phyloP scores from a whole-genome alignment of 2,888 invertebrate species.

The Leptinotarsa tumamoca region DNA sequence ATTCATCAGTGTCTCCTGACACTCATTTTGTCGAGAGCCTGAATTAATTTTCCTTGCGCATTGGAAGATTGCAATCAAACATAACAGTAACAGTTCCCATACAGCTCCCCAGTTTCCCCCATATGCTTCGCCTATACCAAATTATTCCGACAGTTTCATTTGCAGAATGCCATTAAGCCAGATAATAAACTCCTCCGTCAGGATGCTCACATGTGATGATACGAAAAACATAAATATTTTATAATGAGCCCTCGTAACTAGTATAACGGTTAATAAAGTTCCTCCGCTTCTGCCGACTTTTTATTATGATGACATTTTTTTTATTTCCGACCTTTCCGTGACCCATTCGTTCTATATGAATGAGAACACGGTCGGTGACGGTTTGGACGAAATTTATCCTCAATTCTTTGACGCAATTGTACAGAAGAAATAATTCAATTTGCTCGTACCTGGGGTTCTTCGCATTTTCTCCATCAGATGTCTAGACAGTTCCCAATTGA shows the following conservation, averaged over 20 bases:
- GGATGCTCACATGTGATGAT: slow-evolving; percentile 36
- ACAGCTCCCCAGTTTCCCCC: too few relatives aligned
- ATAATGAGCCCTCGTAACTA: slow-evolving; percentile 51
- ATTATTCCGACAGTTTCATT: slow-evolving; percentile 39
- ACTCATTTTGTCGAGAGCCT: too few relatives aligned
- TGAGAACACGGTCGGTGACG: neutral
- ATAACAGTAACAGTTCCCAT: too few relatives aligned
- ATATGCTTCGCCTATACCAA: too few relatives aligned
- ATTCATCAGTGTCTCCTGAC: too few relatives aligned
- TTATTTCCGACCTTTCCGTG: slow-evolving; percentile 39
- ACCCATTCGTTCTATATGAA: slow-evolving; percentile 22
- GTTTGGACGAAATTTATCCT: neutral
- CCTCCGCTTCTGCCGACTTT: slow-evolving; percentile 49
- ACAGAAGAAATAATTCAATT: too few relatives aligned
- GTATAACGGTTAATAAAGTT: slow-evolving; percentile 49
- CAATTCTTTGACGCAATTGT: neutral
- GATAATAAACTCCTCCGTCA: slow-evolving; percentile 41
- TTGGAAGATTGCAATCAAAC: too few relatives aligned
- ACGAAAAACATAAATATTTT: slow-evolving; percentile 53
- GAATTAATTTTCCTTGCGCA: too few relatives aligned
- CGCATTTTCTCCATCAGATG: too few relatives aligned
- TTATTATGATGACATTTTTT: slow-evolving; percentile 52
- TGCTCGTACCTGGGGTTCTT: too few relatives aligned
- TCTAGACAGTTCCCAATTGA: too few relatives aligned
- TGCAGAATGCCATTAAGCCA: slow-evolving; percentile 40